These are phyloP conservation scores for Odontomyia ornata DNA, from an alignment of 2,888 invertebrate species.

Conservation along the genomic window DNA sequence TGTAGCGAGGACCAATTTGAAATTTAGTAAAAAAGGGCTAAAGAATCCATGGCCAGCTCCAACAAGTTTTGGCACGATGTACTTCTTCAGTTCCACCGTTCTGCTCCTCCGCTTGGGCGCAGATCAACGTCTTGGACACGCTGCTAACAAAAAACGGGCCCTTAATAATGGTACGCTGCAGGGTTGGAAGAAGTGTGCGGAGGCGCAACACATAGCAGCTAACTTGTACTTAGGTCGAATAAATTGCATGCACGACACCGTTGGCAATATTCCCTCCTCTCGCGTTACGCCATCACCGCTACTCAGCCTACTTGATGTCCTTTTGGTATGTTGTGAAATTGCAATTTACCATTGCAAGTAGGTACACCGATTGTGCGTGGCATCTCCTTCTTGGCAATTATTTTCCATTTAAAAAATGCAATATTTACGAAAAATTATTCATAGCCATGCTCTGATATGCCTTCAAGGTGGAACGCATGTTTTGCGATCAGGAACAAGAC, in stretches of 20 bases:
- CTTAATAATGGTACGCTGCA: background rate
- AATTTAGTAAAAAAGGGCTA: conserved; percentile 27
- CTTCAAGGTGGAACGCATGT: background rate
- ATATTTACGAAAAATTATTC: conserved; percentile 49
- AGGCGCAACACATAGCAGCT: background rate
- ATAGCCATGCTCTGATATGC: background rate
- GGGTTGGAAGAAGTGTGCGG: background rate
- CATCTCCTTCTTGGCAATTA: conserved; percentile 46
- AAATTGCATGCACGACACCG: conserved; percentile 30
- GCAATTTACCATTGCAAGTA: background rate
- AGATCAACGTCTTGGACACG: conserved; percentile 12
- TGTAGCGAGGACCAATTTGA: conserved; percentile 18
- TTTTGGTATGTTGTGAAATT: background rate
- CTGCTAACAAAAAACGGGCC: background rate
- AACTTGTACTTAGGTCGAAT: conserved; percentile 32
- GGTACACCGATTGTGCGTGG: conserved; percentile 26
- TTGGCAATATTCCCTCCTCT: conserved; percentile 18
- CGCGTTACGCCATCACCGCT: background rate
- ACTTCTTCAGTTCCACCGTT: no score
- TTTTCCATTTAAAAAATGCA: conserved; percentile 45
- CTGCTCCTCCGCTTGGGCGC: background rate
- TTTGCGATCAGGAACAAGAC: background rate
- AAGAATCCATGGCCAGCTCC: conserved; percentile 2
- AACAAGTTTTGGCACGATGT: conserved; percentile 22
- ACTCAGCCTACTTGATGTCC: background rate